Base-by-base conservation (phyloP, 2,888 invertebrate genomes). In the Dicranocentrus wangi region DNA sequence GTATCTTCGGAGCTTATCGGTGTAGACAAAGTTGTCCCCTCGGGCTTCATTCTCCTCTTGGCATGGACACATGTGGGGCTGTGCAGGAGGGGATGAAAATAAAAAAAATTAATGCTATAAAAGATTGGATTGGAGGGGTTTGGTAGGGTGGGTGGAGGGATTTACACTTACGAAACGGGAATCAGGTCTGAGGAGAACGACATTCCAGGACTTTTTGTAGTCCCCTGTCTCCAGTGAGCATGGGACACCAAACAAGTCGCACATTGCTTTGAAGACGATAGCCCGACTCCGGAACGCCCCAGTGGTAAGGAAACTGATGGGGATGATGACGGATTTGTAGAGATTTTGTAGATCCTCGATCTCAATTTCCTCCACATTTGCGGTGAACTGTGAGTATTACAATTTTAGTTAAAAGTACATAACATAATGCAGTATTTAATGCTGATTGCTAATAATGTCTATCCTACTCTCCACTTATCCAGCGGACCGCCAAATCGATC, bases 181-280 rank as follows among this genome's bases (percentile, higher is more conserved):
- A 73, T 76, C 55, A 17, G 73, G 69, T 61, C 69, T 55, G 3
- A 93, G 88, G 0, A 92, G 91, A 23, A 93, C 88, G 87, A 93
- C 93, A 85, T 92, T 91, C 92, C 92, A 93, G 0, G 92, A 90
- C 83, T 90, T 89, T 0, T 91, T 91, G 71, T 91, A 90, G n/a
- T 90, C 87, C 1, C 91, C 89, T 1, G 93, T 90, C 78, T 90
- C 90, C 77, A 93, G 86, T 0, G 92, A 90, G 70, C 92, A 91
- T 0, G 93, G 93, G 80, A 93, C 83, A 0, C 91, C 92, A 23
- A 92, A 87, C 53, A 91, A 90, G 87, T 93, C 93, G 0, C 93
- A 92, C 25, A 93, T 87, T 0, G 90, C 90, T 87, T 93, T 93
- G 88, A 92, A 93, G 23, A 93, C 89, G 1, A 93, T 60, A 0